Evolutionary conservation across 1,140 invertebrate species (phyloP), one percentile per base, ranked within the genome.

Genomic region (Cyclina sinensis): DNA sequence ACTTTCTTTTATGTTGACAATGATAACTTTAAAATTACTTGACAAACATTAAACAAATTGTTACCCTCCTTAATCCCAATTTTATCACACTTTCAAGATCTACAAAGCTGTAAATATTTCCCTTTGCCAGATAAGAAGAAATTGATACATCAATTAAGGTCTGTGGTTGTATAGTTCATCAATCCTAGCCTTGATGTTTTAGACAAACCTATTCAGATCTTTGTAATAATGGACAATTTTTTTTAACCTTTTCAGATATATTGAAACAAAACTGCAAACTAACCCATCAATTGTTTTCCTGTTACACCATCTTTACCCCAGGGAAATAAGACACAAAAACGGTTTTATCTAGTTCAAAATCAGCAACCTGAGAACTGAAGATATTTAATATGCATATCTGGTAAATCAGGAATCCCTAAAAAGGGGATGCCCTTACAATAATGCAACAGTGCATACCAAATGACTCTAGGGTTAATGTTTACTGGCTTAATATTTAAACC

Each of bases 31-130:
- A 74, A 65, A 74, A 74, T 74, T 39, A 74, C 70, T 74, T n/a
- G 9, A 27, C 43, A 74, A 74, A 74, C 70, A 43, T 74, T 74
- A 74, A 74, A 74, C 43, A 74, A 74, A 39, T 74, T 74, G 70
- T 74, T 24, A 37, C 11, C 12, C 32, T 43, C 70, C 32, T 74
- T 43, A 30, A 65, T 65, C 62, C 62, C 5, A 65, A 30, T 3
- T 65, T 65, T 65, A 65, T 65, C 62, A 65, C 62, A 65, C 30
- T 32, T 65, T 32, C 2, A 35, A 32, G 24, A 65, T 65, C 62
- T 65, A 65, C 30, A 11, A 65, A 65, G 62, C n/a, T 65, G 62
- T 65, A 65, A 65, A 65, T 65, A 65, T 65, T 65, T 65, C 18
- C 62, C 32, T 32, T 5, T 32, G n/a, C 7, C 24, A n/a, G 5